A percentile compares a stretch with the other conserved stretches of the same genome.
Evolutionary conservation across 2,113 vertebrate species (phyloP).

Genomic region (Misgurnus mizolepis): DNA sequence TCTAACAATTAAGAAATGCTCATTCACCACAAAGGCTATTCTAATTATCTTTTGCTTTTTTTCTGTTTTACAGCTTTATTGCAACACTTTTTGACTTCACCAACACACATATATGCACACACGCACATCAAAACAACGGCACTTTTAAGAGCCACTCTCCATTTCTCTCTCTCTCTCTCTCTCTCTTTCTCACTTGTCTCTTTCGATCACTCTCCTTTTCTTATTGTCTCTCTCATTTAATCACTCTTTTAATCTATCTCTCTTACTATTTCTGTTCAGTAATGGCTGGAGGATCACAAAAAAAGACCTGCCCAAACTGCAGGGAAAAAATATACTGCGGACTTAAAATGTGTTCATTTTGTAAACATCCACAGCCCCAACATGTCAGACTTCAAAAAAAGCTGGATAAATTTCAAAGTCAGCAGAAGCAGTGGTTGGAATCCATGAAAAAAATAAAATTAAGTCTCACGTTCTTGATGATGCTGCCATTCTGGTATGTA

Average conservation of each 20-base stretch:
- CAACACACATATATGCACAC: neutral
- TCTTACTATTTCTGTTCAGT: neutral
- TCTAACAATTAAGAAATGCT: too few species aligned
- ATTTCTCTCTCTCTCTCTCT: neutral
- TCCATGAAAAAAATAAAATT: neutral
- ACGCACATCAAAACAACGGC: neutral
- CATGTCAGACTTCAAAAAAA: neutral
- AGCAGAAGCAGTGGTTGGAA: constrained; percentile 1
- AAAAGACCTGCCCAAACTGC: neutral
- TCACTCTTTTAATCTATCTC: neutral
- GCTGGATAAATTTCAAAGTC: neutral
- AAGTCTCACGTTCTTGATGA: constrained; percentile 9
- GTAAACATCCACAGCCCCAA: constrained; percentile 10
- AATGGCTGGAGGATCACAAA: constrained; percentile 3
- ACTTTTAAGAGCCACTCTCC: constrained; percentile 11
- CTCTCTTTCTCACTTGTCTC: neutral
- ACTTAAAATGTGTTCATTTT: neutral
- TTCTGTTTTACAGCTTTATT: too few species aligned
- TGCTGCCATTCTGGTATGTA: constrained; percentile 3
- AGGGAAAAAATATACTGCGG: neutral
- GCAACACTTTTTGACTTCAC: too few species aligned
- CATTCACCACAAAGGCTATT: too few species aligned
- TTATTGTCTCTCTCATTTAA: neutral
- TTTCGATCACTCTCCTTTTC: too few species aligned
- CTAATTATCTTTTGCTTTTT: too few species aligned